Evolutionary conservation across 2,797 vertebrate species (phyloP).

Genomic region (Trachurus trachurus): DNA sequence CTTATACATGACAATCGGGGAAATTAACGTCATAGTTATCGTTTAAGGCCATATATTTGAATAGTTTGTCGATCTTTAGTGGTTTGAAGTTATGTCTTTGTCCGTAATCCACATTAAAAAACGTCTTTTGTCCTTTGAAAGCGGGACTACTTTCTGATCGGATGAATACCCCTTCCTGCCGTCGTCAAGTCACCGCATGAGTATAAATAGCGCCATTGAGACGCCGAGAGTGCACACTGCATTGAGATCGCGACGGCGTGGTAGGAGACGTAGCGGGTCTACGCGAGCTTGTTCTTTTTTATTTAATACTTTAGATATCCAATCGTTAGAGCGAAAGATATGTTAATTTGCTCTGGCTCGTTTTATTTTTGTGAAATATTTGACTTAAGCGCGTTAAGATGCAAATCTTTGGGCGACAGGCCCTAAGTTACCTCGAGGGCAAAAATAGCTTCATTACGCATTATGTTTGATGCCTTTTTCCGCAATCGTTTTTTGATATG

Average conservation of each 20-base stretch:
- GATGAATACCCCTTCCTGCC: conserved; percentile 50
- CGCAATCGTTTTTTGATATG: background rate
- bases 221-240: background rate
- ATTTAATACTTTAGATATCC: background rate
- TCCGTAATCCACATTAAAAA: background rate
- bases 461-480: background rate
- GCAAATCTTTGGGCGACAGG: accelerated
- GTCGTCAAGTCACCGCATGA: conserved; percentile 15
- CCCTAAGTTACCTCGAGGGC: background rate
- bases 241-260: accelerated
- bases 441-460: background rate
- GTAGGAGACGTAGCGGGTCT: background rate
- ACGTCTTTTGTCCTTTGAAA: background rate
- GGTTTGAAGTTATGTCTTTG: accelerated
- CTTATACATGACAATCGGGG: too few relatives aligned
- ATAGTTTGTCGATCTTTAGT: accelerated
- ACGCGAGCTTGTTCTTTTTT: background rate
- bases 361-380: background rate
- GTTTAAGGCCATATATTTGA: accelerated
- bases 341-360: accelerated
- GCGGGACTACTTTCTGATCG: conserved; percentile 73
- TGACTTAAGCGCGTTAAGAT: background rate
- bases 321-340: accelerated
- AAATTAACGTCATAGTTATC: too few relatives aligned
- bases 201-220: conserved; percentile 54